Conservation (phyloP, 2,888 invertebrate species). For the Petrolisthes manimaculis region DNA sequence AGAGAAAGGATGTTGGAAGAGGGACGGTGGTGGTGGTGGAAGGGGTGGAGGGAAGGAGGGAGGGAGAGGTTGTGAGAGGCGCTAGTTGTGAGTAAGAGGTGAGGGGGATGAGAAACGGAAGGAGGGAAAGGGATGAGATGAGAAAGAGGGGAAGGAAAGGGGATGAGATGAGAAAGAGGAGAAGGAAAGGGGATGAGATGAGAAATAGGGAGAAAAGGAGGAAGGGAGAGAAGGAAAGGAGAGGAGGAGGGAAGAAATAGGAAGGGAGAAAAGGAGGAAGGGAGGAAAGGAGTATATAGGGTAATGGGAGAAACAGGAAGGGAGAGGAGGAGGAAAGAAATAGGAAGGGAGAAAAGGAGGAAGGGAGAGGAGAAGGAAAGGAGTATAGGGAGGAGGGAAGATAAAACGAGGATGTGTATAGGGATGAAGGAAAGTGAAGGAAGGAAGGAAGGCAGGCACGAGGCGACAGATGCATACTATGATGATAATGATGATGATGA, state of each 20-base stretch:
- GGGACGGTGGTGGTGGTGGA: constrained; percentile 12
- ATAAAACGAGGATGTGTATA: no score
- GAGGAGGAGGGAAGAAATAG: neutral
- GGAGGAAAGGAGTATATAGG: neutral
- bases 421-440: no score
- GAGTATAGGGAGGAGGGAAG: neutral
- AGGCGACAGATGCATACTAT: neutral
- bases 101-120: neutral
- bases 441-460: neutral
- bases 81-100: neutral
- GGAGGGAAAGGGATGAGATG: neutral
- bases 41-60: neutral
- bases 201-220: neutral
- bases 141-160: neutral
- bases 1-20: neutral
- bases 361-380: neutral
- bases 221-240: neutral
- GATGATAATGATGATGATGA: neutral
- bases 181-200: neutral
- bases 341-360: neutral
- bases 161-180: neutral
- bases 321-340: neutral
- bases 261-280: neutral
- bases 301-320: neutral
- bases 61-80: neutral